These are phyloP conservation scores for Pimpla rufipes DNA, from an alignment of 2,888 invertebrate genomes.

Conservation along the genomic window DNA sequence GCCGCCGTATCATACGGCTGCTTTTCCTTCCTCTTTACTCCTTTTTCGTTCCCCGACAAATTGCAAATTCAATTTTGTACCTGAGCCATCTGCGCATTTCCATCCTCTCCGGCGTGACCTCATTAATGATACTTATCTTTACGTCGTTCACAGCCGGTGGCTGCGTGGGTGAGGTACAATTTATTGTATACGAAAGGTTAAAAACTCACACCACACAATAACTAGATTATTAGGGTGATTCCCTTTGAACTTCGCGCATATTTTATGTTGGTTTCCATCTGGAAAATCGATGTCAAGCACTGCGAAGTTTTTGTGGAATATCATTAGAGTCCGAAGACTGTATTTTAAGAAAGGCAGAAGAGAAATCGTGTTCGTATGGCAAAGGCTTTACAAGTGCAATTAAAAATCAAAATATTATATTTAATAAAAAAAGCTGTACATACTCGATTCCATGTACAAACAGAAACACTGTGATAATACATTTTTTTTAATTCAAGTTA, in stretches of 20 bases:
- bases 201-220: neutral
- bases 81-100: neutral
- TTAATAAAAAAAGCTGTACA: too few species aligned
- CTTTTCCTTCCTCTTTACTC: neutral
- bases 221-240: neutral
- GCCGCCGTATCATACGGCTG: conserved; percentile 13
- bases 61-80: conserved; percentile 56
- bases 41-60: conserved; percentile 27
- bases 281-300: too few species aligned
- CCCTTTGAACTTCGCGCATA: too few species aligned
- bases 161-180: neutral
- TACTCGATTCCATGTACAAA: too few species aligned
- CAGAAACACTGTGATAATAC: too few species aligned
- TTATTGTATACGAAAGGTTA: neutral
- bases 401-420: too few species aligned
- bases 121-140: neutral
- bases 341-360: neutral
- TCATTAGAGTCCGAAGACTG: too few species aligned
- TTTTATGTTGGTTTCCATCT: too few species aligned
- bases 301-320: too few species aligned
- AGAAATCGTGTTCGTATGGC: too few species aligned
- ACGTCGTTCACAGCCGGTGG: neutral
- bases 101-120: neutral
- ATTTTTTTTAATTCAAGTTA: too few species aligned
- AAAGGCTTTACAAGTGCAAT: too few species aligned